Base-by-base conservation (phyloP, 2,113 vertebrate species). In the Microtus montanus region DNA sequence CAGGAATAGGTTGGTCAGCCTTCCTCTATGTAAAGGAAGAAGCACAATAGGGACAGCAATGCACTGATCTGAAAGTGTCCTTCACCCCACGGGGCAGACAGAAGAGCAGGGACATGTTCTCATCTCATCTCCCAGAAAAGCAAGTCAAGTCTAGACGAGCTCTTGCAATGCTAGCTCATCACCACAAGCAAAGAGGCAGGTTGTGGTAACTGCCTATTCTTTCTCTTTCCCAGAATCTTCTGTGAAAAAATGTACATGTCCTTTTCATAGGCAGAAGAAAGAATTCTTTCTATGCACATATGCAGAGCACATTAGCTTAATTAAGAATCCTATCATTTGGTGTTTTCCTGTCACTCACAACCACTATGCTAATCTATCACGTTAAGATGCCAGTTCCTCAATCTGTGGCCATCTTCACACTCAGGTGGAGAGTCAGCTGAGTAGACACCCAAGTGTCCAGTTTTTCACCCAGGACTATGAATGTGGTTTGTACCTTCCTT, bases 31-130 rank as follows among this genome's bases (percentile, higher is more conserved):
- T 33, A 6, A 24, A 47, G 8, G 63, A 11, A 84, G 30, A 44
- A 52, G 7, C 22, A 63, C 47, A n/a, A 7, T 7, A 12, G 33
- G 24, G 5, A 1, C 12, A 38, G 49, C 14, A 20, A 1, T 0
- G 15, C 17, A 0, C 1, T 11, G n/a, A 28, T 52, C 8, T 44
- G 64, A 30, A 41, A 3, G 44, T 20, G 1, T 30, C 4, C 8
- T 54, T 4, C 47, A 61, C 0, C 1, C 7, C 7, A 0, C 0
- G 2, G 30, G 7, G 24, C 12, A 5, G 41, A 33, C 0, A 9
- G 78, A 7, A 26, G 24, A 15, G 68, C 64, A 5, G 64, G 20
- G 38, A 3, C 11, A 8, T 7, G 0, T 24, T 11, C 3, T 5
- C 20, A 12, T 41, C 41, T 15, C 8, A 2, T 14, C 26, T 86